Evolutionary conservation across 2,797 vertebrate genomes (phyloP).

Genomic region (Amblyopsis hoosieri): DNA sequence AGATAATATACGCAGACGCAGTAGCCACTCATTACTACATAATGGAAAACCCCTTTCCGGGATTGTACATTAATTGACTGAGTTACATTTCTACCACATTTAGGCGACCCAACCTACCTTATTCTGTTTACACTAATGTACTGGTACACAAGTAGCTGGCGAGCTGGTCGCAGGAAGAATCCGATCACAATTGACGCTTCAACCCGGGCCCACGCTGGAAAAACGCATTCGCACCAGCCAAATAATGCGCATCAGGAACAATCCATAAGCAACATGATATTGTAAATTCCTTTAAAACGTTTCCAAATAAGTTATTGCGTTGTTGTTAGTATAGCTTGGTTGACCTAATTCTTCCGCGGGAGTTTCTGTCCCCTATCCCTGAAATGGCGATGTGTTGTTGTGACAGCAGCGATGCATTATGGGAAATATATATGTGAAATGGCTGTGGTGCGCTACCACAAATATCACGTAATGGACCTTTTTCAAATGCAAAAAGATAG

Average conservation of each 20-base stretch:
- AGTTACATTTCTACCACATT: background rate
- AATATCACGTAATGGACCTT: too few relatives aligned
- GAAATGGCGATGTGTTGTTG: constrained; percentile 81
- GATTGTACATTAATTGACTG: background rate
- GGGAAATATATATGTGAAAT: constrained; percentile 64
- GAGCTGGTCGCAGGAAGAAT: constrained; percentile 52
- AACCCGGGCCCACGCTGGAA: constrained; percentile 65
- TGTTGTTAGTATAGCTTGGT: background rate
- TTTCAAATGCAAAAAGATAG: too few relatives aligned
- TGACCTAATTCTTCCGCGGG: constrained; percentile 65
- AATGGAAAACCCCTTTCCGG: too few relatives aligned
- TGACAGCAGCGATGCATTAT: constrained; percentile 61
- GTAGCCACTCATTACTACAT: too few relatives aligned
- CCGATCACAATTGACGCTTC: constrained; percentile 45
- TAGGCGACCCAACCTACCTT: constrained; percentile 51
- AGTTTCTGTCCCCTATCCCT: constrained; percentile 38
- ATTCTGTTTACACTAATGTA: constrained; percentile 64
- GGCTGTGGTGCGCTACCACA: constrained; percentile 41
- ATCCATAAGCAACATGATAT: background rate
- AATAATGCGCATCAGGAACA: constrained; percentile 51
- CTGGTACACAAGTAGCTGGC: constrained; percentile 21
- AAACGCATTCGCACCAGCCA: constrained; percentile 52
- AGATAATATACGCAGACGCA: too few relatives aligned
- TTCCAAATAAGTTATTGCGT: background rate
- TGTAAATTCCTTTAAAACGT: background rate